Evolutionary conservation across 2,113 vertebrate species (phyloP).

Genomic region (Varanus salvator): DNA sequence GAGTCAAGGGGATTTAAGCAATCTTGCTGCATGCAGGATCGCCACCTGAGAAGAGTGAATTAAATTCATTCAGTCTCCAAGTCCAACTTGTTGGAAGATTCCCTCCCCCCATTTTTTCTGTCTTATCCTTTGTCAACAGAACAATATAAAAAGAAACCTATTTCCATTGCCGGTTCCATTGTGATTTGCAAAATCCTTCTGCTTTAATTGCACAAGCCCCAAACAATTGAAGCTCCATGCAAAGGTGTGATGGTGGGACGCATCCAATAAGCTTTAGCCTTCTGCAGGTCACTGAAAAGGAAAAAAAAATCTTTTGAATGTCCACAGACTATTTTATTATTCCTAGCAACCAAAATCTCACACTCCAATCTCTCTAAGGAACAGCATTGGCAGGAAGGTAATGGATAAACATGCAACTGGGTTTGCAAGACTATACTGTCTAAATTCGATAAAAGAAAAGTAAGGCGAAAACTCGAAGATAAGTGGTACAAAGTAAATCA

Average conservation of each 20-base stretch:
- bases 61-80: slow-evolving; percentile 45
- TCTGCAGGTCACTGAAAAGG: slow-evolving; percentile 54
- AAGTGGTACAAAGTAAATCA: slow-evolving; percentile 86
- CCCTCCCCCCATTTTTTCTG: slow-evolving; percentile 55
- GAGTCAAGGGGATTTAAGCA: neutral
- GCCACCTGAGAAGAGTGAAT: neutral
- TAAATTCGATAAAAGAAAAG: slow-evolving; percentile 85
- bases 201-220: slow-evolving; percentile 56
- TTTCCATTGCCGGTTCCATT: slow-evolving; percentile 59
- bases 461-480: slow-evolving; percentile 82
- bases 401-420: slow-evolving; percentile 76
- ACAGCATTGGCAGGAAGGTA: slow-evolving; percentile 71
- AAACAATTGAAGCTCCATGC: slow-evolving; percentile 61
- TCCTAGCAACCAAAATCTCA: slow-evolving; percentile 73
- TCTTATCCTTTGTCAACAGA: slow-evolving; percentile 59
- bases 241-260: neutral
- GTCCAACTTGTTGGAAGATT: slow-evolving; percentile 44
- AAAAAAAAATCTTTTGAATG: slow-evolving; percentile 48
- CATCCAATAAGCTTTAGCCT: slow-evolving; percentile 40
- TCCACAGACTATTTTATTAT: slow-evolving; percentile 68
- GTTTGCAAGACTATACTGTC: slow-evolving; percentile 72
- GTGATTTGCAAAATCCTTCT: slow-evolving; percentile 44
- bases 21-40: neutral
- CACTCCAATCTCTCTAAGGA: slow-evolving; percentile 74
- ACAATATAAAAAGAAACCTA: slow-evolving; percentile 60